phyloP scores from a whole-genome alignment of 2,797 vertebrate genomes.

The Leptatherina wallacei region DNA sequence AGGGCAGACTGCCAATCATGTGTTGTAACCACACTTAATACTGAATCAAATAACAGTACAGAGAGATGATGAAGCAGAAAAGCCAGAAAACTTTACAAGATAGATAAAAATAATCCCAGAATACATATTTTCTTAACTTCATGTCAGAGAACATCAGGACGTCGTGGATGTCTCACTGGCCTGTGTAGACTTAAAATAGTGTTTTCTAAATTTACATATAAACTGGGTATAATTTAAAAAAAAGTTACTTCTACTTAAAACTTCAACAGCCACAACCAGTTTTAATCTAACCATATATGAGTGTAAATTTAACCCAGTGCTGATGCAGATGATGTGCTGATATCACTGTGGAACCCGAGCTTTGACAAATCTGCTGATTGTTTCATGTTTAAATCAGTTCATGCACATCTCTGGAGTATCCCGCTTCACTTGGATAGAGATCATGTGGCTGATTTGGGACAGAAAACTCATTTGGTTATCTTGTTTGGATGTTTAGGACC shows the following conservation, averaged over 20 bases:
- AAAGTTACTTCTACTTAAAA: neutral
- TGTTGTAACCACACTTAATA: too few species aligned
- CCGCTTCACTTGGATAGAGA: conserved; percentile 20
- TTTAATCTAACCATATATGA: neutral
- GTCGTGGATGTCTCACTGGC: too few species aligned
- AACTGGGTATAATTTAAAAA: neutral
- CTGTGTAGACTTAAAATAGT: too few species aligned
- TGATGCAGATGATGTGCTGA: neutral
- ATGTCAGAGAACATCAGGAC: too few species aligned
- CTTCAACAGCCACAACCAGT: too few species aligned
- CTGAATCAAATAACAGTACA: too few species aligned
- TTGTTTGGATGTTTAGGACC: conserved; percentile 18
- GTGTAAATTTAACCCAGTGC: neutral
- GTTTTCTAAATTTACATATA: too few species aligned
- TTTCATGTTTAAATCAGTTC: conserved; percentile 1
- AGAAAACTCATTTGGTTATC: conserved; percentile 17
- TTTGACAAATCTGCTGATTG: conserved; percentile 6
- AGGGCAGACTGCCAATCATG: too few species aligned
- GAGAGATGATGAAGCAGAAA: too few species aligned
- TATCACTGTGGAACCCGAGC: neutral
- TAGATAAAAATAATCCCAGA: too few species aligned
- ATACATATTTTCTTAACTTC: too few species aligned
- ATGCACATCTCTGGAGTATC: neutral
- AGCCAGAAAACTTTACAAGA: too few species aligned
- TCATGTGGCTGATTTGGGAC: conserved; percentile 25